phyloP scores from a whole-genome alignment of 2,113 vertebrate species.

The Suncus etruscus region DNA sequence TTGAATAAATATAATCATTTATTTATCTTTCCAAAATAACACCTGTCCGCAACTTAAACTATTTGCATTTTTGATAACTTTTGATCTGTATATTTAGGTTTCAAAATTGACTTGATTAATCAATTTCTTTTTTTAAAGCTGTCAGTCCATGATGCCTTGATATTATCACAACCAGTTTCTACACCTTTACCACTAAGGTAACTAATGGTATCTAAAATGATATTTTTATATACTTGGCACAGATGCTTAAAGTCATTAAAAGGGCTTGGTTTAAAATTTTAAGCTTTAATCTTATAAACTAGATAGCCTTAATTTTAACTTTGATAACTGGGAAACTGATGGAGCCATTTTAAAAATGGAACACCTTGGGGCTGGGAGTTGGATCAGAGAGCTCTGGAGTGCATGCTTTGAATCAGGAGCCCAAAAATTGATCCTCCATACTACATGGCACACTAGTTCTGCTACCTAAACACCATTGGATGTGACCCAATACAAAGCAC shows the following conservation, averaged over 20 bases:
- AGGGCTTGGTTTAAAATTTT: neutral
- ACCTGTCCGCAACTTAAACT: slow-evolving; percentile 7
- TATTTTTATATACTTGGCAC: slow-evolving; percentile 65
- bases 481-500: too few species aligned
- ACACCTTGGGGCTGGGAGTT: neutral
- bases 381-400: too few species aligned
- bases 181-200: slow-evolving; percentile 98
- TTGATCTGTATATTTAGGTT: slow-evolving; percentile 70
- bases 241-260: slow-evolving; percentile 50
- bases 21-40: slow-evolving; percentile 61
- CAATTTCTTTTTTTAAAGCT: slow-evolving; percentile 88
- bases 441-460: too few species aligned
- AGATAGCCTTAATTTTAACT: slow-evolving; percentile 36
- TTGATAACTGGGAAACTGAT: neutral
- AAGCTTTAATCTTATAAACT: slow-evolving; percentile 55
- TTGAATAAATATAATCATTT: slow-evolving; percentile 30
- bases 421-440: too few species aligned
- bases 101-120: slow-evolving; percentile 63
- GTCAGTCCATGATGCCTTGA: slow-evolving; percentile 94
- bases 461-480: too few species aligned
- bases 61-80: slow-evolving; percentile 2
- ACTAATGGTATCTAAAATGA: slow-evolving; percentile 75
- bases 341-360: neutral
- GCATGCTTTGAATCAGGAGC: too few species aligned
- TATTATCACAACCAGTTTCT: slow-evolving; percentile 96